These are phyloP conservation scores for Neodiprion virginianus DNA, from an alignment of 1,140 invertebrate species.

Conservation along the genomic window DNA sequence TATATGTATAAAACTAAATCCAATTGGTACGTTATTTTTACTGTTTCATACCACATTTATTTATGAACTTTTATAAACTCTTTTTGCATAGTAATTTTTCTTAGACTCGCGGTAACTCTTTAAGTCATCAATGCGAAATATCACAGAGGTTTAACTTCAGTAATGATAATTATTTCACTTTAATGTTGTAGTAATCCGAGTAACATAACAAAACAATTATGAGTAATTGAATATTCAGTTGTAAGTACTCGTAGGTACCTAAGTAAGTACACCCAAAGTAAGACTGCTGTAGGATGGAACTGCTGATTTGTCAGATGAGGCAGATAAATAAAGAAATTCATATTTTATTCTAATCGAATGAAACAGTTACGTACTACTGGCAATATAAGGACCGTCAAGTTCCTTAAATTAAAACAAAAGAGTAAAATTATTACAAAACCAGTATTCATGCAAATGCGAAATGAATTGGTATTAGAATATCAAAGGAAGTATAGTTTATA, in stretches of 20 bases:
- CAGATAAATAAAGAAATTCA: not conserved
- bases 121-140: not conserved
- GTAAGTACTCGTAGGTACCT: not conserved
- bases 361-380: constrained; percentile 2
- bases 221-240: not conserved
- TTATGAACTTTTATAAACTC: too few species aligned
- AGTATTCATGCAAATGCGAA: constrained; percentile 44
- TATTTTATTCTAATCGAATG: constrained; percentile 1
- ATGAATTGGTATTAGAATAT: constrained; percentile 44
- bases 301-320: constrained; percentile 8
- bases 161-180: not conserved
- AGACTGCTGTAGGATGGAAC: not conserved
- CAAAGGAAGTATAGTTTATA: constrained; percentile 18
- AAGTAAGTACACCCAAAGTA: not conserved
- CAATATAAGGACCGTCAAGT: not conserved
- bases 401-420: constrained; percentile 5
- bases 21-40: not conserved
- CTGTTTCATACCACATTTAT: not conserved
- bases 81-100: too few species aligned
- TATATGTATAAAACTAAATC: not conserved
- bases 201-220: not conserved
- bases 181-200: not conserved
- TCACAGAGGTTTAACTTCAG: not conserved
- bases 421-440: constrained; percentile 34
- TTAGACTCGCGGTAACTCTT: too few species aligned